These are phyloP conservation scores for Agrypnia vestita DNA, from an alignment of 1,140 invertebrate genomes.

Conservation along the genomic window DNA sequence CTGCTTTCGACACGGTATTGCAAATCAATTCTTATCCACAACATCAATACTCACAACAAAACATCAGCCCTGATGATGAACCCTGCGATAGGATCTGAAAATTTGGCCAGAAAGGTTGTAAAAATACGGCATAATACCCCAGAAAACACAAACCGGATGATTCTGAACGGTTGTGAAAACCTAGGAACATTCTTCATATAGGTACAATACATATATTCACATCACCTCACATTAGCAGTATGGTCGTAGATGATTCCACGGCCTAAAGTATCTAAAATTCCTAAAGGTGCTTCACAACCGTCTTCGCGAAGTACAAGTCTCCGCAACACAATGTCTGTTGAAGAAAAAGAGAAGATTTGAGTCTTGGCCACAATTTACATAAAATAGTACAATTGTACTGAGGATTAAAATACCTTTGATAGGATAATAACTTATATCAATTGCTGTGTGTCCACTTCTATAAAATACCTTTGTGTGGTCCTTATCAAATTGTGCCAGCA, in stretches of 20 bases:
- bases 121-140: no score
- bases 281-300: background rate
- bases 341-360: background rate
- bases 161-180: no score
- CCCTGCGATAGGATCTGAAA: no score
- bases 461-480: conserved; percentile 35
- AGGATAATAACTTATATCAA: conserved; percentile 25
- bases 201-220: no score
- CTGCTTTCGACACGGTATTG: no score
- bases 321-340: background rate
- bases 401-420: conserved; percentile 15
- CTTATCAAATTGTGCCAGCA: conserved; percentile 29
- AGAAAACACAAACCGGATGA: no score
- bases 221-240: conserved; percentile 43
- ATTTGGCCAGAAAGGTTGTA: no score
- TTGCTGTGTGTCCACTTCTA: conserved; percentile 29
- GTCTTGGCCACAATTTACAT: no score
- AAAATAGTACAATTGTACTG: background rate
- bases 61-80: no score
- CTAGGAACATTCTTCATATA: no score
- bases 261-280: conserved; percentile 43
- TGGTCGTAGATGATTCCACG: conserved; percentile 42
- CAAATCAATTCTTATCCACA: no score
- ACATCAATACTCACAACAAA: no score
- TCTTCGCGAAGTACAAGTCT: conserved; percentile 29